A percentile compares a stretch with the other conserved stretches of the same genome.
Evolutionary conservation across 2,888 invertebrate genomes (phyloP).

Genomic region (Electrophaes corylata): DNA sequence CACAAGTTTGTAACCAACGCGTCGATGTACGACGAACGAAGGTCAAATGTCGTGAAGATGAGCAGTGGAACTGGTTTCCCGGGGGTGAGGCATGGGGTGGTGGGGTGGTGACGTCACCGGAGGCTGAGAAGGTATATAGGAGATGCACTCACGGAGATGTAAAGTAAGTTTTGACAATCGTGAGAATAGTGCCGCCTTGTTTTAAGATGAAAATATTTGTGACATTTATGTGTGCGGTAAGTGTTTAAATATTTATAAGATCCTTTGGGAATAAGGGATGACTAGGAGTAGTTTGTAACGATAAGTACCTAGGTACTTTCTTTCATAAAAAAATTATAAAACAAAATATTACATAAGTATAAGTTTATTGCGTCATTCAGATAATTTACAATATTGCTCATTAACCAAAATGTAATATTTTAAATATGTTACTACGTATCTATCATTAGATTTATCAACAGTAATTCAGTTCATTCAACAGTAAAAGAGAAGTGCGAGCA

Average conservation of each 20-base stretch:
- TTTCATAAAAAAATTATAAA: no score
- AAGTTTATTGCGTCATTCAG: not conserved
- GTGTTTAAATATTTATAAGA: constrained; percentile 40
- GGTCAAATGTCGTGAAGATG: constrained; percentile 72
- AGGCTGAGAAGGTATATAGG: constrained; percentile 76
- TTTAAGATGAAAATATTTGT: constrained; percentile 66
- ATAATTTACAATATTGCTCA: not conserved
- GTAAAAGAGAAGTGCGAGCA: no score
- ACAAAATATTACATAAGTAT: no score
- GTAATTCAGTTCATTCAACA: no score
- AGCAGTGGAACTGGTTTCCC: constrained; percentile 61
- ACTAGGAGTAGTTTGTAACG: no score
- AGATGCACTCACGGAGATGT: constrained; percentile 64
- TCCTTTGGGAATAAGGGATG: not conserved
- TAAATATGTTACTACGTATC: no score
- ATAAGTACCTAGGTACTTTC: no score
- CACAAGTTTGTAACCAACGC: constrained; percentile 34
- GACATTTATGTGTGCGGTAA: constrained; percentile 65
- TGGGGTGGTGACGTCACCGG: constrained; percentile 68
- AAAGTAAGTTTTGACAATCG: constrained; percentile 59
- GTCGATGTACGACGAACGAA: constrained; percentile 57
- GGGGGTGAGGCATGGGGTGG: constrained; percentile 37
- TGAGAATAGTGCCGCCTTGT: constrained; percentile 52
- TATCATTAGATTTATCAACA: no score
- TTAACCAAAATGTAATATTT: no score